Evolutionary conservation across 2,113 vertebrate genomes (phyloP).

Genomic region (Chionodraco myersi): DNA sequence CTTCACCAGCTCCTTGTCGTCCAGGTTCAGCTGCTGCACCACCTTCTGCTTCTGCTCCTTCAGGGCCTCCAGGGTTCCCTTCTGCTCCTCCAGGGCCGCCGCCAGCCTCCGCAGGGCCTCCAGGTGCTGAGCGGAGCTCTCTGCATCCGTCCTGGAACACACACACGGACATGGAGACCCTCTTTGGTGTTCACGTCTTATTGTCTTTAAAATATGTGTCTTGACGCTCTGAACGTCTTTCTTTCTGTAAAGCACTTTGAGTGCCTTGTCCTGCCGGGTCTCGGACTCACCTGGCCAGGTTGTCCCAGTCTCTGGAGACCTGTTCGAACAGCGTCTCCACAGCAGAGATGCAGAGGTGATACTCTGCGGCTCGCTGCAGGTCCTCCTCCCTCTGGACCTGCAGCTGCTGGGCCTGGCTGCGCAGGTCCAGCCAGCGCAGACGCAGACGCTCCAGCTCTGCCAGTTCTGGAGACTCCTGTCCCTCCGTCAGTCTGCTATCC

Average conservation of each 20-base stretch:
- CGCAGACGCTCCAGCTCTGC: conserved; percentile 88
- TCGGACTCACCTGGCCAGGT: conserved; percentile 90
- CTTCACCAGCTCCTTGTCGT: conserved; percentile 94
- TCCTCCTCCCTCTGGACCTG: conserved; percentile 91
- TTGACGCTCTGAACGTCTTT: no score
- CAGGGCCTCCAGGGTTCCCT: conserved; percentile 88
- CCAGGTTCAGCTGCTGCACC: conserved; percentile 89
- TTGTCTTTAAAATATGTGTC: no score
- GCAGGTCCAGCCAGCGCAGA: conserved; percentile 92
- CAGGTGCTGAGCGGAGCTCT: conserved; percentile 92
- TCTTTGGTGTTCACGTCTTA: no score
- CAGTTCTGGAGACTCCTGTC: conserved; percentile 91
- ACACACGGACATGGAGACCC: not conserved
- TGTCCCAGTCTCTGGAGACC: conserved; percentile 96
- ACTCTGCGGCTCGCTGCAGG: conserved; percentile 88
- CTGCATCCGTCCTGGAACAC: conserved; percentile 88
- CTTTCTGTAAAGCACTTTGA: no score
- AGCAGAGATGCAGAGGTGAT: conserved; percentile 87
- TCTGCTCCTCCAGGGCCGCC: conserved; percentile 86
- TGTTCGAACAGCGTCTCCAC: conserved; percentile 92
- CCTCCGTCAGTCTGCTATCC: conserved; percentile 87
- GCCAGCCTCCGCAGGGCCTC: conserved; percentile 90
- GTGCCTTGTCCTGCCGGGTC: no score
- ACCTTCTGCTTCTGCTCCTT: conserved; percentile 93
- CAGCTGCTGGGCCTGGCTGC: conserved; percentile 86